Evolutionary conservation across 2,888 invertebrate genomes (phyloP), one percentile per base, ranked within the genome.

Genomic region (Tricholauxania praeusta): DNA sequence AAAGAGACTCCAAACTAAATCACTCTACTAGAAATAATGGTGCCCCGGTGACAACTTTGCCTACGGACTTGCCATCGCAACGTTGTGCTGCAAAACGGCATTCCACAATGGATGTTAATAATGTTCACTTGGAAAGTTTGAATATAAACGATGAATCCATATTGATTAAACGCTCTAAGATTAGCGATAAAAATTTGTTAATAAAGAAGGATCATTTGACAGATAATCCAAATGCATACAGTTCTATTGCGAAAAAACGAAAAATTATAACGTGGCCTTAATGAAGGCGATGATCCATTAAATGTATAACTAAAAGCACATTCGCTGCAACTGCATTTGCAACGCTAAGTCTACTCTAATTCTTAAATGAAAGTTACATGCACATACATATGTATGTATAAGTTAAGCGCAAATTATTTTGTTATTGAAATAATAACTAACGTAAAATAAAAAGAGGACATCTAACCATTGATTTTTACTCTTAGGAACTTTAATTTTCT

Each of bases 141-240:
- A 49, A 64, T 64, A 69, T 72, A 47, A 66, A 71, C 22, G 68
- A 62, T 39, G 71, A 73, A 12, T 64, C 72, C 39, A 52, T 47
- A 14, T 73, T 57, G 22, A 67, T 74, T 7, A 75, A 75, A 60
- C 72, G 74, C 12, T 70, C 72, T 22, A 73, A 72, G 69, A 74
- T 72, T n/a, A 22, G 12, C 12, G 28, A 51, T 19, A 6, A 14
- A 51, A 49, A 10, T 39, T 39, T 39, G 10, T 10, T 39, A 64
- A 14, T 14, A 8, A 1, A 60, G 39, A 12, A 53, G 19, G 52
- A 32, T 3, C 15, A 57, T 57, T 39, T 48, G 10, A 57, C 28
- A 47, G 28, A 17, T 17, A 49, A 17, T 15, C 19, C 59, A 15
- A 15, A 22, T 28, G 15, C 32, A 28, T 3, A 17, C 19, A 17